Percentiles rank a stretch among this genome's conserved stretches.
Evolutionary conservation across 2,888 invertebrate species (phyloP).

Genomic region (Apamea sordens): DNA sequence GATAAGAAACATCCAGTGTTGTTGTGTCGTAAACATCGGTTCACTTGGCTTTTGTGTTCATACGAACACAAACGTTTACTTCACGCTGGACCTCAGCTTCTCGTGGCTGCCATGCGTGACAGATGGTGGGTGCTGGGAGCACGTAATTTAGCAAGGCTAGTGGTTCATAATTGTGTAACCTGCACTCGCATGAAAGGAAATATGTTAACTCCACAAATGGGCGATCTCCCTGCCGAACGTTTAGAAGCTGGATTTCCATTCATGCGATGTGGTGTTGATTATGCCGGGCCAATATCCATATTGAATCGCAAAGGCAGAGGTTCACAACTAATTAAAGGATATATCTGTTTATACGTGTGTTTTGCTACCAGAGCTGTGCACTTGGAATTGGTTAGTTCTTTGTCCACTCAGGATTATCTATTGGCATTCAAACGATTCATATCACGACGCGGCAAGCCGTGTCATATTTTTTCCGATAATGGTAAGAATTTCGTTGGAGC

Average conservation of each 20-base stretch:
- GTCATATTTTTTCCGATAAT: neutral
- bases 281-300: slow-evolving; percentile 1
- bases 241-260: neutral
- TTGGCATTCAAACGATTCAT: slow-evolving; percentile 1
- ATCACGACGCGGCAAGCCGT: neutral
- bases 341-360: neutral
- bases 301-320: slow-evolving; percentile 4
- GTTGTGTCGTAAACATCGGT: too few species aligned
- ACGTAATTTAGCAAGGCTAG: too few species aligned
- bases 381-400: neutral
- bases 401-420: neutral
- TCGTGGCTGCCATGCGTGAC: too few species aligned
- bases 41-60: too few species aligned
- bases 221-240: too few species aligned
- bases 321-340: neutral
- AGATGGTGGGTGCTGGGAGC: too few species aligned
- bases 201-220: too few species aligned
- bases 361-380: neutral
- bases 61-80: too few species aligned
- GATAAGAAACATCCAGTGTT: neutral
- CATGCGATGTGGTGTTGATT: slow-evolving; percentile 14
- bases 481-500: neutral
- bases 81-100: too few species aligned
- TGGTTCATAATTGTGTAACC: too few species aligned
- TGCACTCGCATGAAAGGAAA: too few species aligned